Evolutionary conservation across 2,888 invertebrate species (phyloP), one percentile per base, ranked within the genome.

Genomic region (Yponomeuta evonymella): DNA sequence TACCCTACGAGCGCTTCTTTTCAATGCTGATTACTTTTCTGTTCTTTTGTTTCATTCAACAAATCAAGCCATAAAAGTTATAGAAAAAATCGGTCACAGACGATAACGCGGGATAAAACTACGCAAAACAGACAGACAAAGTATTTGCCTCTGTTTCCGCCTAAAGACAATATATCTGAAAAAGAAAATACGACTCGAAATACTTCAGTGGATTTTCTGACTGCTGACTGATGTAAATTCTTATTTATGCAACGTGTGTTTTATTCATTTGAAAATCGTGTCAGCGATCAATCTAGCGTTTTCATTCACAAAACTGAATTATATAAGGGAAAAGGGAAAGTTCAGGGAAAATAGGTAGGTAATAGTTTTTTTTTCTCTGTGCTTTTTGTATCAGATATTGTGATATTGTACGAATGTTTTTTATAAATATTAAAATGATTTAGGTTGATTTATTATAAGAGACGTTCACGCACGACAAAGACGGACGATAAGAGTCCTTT

Each of bases 21-120:
- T 33, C 67, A 67, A 67, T 67, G 67, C 29, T 67, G 67, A 67
- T 67, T 67, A 67, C 67, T n/a, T 67, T 67, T 65, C 65, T 67
- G 67, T 36, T 33, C 36, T 67, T 43, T 10, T 12, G 67, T 33
- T 67, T 67, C 67, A 67, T 36, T 67, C 36, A 2, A 67, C 30
- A 67, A 43, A 65, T 30, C 65, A 65, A 33, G 33, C 33, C 30
- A 65, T 30, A 64, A 65, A 65, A 30, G 65, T 65, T 65, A 65
- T 65, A 29, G 65, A 65, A 65, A 29, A 65, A 30, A 12, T 58
- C 51, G 51, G 12, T 15, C 15, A 1, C 51, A 15, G 51, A 58
- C 51, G 11, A 64, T 23, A 64, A 29, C n/a, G 15, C 15, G 6
- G 11, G 1, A 23, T 23, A 4, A 23, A 36, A 23, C 9, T 8